Percentiles rank a stretch among this genome's conserved stretches.
Conservation (phyloP, 2,888 invertebrate genomes). For the Brenthis hecate region DNA sequence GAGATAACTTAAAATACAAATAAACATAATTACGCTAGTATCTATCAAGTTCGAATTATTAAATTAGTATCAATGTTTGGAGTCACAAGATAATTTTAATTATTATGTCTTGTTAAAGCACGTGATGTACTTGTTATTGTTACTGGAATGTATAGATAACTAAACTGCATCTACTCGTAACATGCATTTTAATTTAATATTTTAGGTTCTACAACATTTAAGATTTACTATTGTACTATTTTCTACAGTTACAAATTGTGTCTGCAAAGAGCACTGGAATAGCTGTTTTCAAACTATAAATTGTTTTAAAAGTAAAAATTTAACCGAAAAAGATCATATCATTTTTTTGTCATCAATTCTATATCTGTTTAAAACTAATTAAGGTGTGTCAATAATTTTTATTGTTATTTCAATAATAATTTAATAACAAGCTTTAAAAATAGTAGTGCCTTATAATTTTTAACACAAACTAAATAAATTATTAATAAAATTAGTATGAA, state of each 20-base stretch:
- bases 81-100: conserved; percentile 12
- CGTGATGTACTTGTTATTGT: conserved; percentile 8
- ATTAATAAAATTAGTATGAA: conserved; percentile 7
- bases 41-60: background rate
- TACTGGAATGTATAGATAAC: conserved; percentile 31
- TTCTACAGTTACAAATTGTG: conserved; percentile 5
- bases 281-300: too few species aligned
- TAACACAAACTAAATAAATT: background rate
- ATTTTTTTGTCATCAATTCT: too few species aligned
- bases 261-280: too few species aligned
- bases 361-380: background rate
- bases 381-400: background rate
- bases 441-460: conserved; percentile 7
- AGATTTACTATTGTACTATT: conserved; percentile 11
- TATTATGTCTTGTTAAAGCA: conserved; percentile 11
- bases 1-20: background rate
- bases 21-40: background rate
- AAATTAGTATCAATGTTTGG: background rate
- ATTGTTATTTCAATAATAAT: background rate
- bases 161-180: conserved; percentile 11
- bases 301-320: too few species aligned
- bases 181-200: background rate
- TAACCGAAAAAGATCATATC: too few species aligned
- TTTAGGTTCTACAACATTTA: conserved; percentile 8
- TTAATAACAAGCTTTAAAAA: background rate